These are phyloP conservation scores for Aepyceros melampus DNA, from an alignment of 2,113 vertebrate species.

Conservation along the genomic window DNA sequence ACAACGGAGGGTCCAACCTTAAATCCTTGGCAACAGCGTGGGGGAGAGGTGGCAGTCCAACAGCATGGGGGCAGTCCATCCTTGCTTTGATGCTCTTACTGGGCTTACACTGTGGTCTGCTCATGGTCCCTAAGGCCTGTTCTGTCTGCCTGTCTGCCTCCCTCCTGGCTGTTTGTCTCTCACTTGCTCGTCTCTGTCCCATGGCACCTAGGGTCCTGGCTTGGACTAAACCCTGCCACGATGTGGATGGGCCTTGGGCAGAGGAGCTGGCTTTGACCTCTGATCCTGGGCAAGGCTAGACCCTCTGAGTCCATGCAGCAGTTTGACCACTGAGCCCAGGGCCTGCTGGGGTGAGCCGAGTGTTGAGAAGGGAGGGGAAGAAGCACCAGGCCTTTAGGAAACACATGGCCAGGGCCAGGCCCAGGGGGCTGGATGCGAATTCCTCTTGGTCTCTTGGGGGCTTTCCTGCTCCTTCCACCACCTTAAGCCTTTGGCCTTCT, in stretches of 20 bases:
- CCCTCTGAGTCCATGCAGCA: not conserved
- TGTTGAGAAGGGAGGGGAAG: too few relatives aligned
- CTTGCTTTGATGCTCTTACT: not conserved
- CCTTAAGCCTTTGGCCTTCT: not conserved
- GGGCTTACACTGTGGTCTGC: too few relatives aligned
- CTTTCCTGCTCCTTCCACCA: not conserved
- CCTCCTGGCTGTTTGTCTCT: not conserved
- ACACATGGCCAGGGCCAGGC: not conserved
- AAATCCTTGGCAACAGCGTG: not conserved
- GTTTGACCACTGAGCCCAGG: not conserved
- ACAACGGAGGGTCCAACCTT: not conserved
- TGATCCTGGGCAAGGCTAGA: not conserved
- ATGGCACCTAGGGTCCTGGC: not conserved
- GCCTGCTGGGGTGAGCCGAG: not conserved
- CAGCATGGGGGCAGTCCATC: not conserved
- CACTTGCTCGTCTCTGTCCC: not conserved
- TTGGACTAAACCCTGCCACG: not conserved
- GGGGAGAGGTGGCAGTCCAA: not conserved
- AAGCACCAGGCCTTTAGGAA: not conserved
- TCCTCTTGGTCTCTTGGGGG: not conserved
- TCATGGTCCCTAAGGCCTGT: not conserved
- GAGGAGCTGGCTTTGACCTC: not conserved
- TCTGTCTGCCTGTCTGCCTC: not conserved
- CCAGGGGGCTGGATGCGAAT: not conserved
- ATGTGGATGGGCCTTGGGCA: not conserved